phyloP scores from a whole-genome alignment of 2,797 vertebrate species.

The Coracias cyanogaster region DNA sequence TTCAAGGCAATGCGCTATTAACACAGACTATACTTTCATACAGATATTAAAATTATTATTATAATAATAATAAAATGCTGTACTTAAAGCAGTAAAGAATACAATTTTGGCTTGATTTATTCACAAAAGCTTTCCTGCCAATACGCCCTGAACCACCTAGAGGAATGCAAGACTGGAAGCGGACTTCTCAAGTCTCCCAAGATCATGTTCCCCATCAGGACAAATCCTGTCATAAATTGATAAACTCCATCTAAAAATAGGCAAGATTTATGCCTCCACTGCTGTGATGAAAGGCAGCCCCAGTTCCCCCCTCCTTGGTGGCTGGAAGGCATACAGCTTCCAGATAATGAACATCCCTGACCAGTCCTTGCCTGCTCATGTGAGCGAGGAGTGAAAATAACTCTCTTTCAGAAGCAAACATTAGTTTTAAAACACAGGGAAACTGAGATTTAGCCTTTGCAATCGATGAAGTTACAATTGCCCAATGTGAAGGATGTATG shows the following conservation, averaged over 20 bases:
- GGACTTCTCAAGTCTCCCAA: not conserved
- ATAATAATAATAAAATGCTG: not conserved
- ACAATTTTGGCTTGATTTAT: not conserved
- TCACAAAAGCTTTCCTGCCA: not conserved
- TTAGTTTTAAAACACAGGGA: not conserved
- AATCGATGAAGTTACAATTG: not conserved
- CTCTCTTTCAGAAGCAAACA: not conserved
- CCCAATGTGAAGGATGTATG: not conserved
- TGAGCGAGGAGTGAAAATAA: not conserved
- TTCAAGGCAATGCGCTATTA: not conserved
- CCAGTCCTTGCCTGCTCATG: not conserved
- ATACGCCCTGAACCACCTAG: not conserved
- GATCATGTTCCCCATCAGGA: not conserved
- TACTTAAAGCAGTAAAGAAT: not conserved
- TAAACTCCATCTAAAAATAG: conserved; percentile 17
- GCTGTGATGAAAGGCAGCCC: not conserved
- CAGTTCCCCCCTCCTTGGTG: not conserved
- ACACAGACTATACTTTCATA: not conserved
- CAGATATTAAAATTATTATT: not conserved
- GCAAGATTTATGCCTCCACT: not conserved
- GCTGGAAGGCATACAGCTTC: not conserved
- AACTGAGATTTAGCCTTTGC: not conserved
- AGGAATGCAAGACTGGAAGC: not conserved
- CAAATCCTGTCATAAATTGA: not conserved
- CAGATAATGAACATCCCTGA: not conserved